phyloP scores from a whole-genome alignment of 1,140 invertebrate species.

The Diuraphis noxia region DNA sequence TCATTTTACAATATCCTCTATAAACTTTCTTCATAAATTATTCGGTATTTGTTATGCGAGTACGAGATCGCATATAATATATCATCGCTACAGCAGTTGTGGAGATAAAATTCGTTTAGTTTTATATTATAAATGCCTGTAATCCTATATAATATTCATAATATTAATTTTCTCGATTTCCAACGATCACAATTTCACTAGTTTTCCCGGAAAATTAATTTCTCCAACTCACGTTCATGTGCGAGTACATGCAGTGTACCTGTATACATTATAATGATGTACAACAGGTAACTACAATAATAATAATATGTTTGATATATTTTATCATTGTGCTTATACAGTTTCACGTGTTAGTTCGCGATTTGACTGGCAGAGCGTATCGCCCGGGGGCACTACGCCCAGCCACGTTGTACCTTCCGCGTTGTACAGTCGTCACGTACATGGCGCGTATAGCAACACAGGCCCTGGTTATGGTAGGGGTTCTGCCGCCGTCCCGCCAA shows the following conservation, averaged over 20 bases:
- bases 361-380: slow-evolving; percentile 48
- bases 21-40: not conserved
- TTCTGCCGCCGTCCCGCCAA: slow-evolving; percentile 25
- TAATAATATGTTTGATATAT: not conserved
- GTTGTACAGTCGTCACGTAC: not conserved
- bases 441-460: not conserved
- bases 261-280: not conserved
- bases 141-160: not conserved
- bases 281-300: not conserved
- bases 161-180: not conserved
- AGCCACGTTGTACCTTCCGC: slow-evolving; percentile 6
- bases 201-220: slow-evolving; percentile 4
- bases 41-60: not conserved
- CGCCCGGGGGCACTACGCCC: not conserved
- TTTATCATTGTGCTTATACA: not conserved
- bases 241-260: too few species aligned
- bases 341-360: slow-evolving; percentile 37
- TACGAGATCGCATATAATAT: not conserved
- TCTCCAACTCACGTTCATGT: not conserved
- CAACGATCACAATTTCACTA: not conserved
- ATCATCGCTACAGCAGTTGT: not conserved
- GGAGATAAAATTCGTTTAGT: not conserved
- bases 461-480: slow-evolving; percentile 21
- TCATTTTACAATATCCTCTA: not conserved
- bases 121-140: not conserved